phyloP scores from a whole-genome alignment of 2,888 invertebrate species.

The Lamellibrachia columna region DNA sequence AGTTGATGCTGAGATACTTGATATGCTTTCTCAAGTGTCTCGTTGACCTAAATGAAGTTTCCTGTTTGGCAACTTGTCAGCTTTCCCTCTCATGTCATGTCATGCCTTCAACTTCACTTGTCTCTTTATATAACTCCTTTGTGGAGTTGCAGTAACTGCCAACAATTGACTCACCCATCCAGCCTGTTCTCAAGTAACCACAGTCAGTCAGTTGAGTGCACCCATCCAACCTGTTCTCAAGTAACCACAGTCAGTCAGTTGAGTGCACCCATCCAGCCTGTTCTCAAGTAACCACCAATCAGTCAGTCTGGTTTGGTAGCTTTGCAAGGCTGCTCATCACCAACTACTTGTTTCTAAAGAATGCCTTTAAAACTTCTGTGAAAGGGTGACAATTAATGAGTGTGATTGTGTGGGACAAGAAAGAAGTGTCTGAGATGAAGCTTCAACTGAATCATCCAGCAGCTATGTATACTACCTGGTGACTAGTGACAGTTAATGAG shows the following conservation, averaged over 20 bases:
- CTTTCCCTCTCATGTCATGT: background rate
- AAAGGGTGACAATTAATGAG: background rate
- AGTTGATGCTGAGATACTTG: background rate
- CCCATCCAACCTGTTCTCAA: no score
- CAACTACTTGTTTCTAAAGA: background rate
- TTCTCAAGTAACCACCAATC: background rate
- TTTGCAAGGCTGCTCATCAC: background rate
- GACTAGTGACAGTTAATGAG: no score
- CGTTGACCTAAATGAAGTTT: background rate
- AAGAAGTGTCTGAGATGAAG: background rate
- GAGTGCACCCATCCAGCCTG: no score
- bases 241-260: background rate
- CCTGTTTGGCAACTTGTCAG: background rate
- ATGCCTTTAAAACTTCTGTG: background rate
- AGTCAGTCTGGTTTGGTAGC: background rate
- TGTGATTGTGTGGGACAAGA: background rate
- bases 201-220: background rate
- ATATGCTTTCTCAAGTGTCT: background rate
- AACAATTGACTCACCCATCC: background rate
- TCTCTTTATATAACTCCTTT: background rate
- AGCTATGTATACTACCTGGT: background rate
- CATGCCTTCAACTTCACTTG: no score
- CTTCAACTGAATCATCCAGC: background rate
- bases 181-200: background rate
- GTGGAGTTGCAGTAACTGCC: background rate